Base-by-base conservation (phyloP, 30 jellyfish, hydroid and myxozoan species). In the Aurelia coerulea region DNA sequence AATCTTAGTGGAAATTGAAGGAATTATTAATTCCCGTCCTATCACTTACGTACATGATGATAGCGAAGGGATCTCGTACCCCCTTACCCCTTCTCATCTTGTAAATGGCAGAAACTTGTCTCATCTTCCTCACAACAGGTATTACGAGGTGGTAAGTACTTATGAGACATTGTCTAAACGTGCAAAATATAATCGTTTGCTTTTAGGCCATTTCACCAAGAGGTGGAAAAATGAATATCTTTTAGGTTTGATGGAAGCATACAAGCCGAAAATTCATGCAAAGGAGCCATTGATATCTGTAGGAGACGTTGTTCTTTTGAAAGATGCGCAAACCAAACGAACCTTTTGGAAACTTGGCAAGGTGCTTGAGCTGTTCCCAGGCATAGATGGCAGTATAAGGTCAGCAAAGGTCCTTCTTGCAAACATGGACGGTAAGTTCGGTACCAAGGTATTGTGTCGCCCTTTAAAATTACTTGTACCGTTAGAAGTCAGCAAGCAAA, bases 11-110 rank as follows among this genome's bases (percentile, higher is more conserved):
- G 93, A 84, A 73, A 46, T 84, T 1, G 88, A 84, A 59, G 11
- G 69, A 15, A 64, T 84, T 5, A 37, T 84, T 0, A 84, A 73
- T 46, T 51, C 79, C n/a, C 46, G 89, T 10, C 90, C 90, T 5
- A 59, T 84, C 2, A 58, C 90, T 4, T 84, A 70, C 49, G 33
- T 75, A 0, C 73, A 9, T 35, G 79, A 56, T 58, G 90, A 84
- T 53, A 15, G 10, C 17, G 63, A 58, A 39, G 93, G 74, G 2
- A 75, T 66, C 19, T 78, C 88, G 34, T 78, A n/a, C 62, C 62
- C 88, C n/a, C 51, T 78, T 17, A 78, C 88, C 34, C 88, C 88
- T 12, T 78, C 83, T n/a, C 88, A 78, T 6, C 62, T 78, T 14
- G 39, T 78, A 7, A 78, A 78, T 39, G 64, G 83, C 33, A 78